Evolutionary conservation across 2,797 vertebrate species (phyloP), one percentile per base, ranked within the genome.

Genomic region (Phyllotis vaccarum): DNA sequence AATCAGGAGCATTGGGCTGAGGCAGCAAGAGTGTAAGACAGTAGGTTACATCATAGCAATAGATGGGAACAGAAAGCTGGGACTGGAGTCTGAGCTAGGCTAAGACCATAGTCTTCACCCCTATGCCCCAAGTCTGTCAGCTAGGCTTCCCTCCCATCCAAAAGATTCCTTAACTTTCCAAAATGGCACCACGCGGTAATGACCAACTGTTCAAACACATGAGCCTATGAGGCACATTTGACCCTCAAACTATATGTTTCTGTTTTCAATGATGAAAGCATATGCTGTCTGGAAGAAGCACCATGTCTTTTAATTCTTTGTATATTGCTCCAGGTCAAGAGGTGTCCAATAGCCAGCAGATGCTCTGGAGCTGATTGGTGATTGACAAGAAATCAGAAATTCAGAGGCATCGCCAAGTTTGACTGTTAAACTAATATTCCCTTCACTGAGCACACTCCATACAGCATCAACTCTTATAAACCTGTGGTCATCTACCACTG

Each of bases 401-500:
- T 37, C 27, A 29, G 70, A 90, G 40, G 9, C 31, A 72, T 7
- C 78, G 81, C 56, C 58, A 82, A 79, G 89, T 94, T 70, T 90
- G 82, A 80, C 86, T 80, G 2, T 54, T 78, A 74, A 52, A 75
- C 29, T 93, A 82, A 49, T 12, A 58, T 0, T 90, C 6, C 31
- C 49, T 56, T 17, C 78, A 86, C 40, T 12, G 70, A 93, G 64
- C 56, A 91, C 54, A 81, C 66, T 87, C 40, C 40, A 76, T 82
- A 89, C 78, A 96, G 31, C 80, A 82, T 17, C 74, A 62, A 78
- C 80, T 93, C 89, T 34, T 60, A 83, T 81, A 95, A 95, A 87
- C 79, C 68, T 31, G 74, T 19, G 60, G 75, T 91, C 89, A 95
- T 66, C 91, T 90, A 74, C 49, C 74, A 90, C 86, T 60, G 5